Percentiles rank a stretch among this genome's conserved stretches.
phyloP scores from a whole-genome alignment of 2,113 vertebrate genomes.

The Dipodomys stephensi region DNA sequence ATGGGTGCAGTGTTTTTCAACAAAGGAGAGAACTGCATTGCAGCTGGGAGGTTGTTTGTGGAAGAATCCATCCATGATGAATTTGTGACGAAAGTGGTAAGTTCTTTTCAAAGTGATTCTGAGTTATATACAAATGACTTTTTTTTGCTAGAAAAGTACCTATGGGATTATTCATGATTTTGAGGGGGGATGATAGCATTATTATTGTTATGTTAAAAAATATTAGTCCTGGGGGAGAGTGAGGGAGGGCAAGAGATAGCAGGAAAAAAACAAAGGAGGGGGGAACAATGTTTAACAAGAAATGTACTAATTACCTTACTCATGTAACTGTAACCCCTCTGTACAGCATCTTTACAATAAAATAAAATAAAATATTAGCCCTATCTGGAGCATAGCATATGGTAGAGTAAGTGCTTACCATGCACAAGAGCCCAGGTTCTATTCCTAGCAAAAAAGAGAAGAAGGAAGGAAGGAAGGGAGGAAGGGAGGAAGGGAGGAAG shows the following conservation, averaged over 20 bases:
- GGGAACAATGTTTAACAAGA: too few relatives aligned
- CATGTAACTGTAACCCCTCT: too few relatives aligned
- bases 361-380: background rate
- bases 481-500: too few relatives aligned
- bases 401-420: background rate
- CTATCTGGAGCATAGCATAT: background rate
- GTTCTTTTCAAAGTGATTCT: conserved; percentile 12
- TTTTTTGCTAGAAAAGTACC: background rate
- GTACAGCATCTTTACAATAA: too few relatives aligned
- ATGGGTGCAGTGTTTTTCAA: conserved; percentile 93
- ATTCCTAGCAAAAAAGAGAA: too few relatives aligned
- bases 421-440: background rate
- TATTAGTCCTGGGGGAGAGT: background rate
- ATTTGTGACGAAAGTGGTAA: conserved; percentile 91
- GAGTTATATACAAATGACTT: background rate
- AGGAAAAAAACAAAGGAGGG: too few relatives aligned
- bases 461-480: too few relatives aligned
- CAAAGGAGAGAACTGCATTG: conserved; percentile 93
- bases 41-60: conserved; percentile 91
- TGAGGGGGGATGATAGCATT: background rate
- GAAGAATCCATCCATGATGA: conserved; percentile 91
- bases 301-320: too few relatives aligned
- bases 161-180: background rate
- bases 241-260: too few relatives aligned
- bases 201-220: background rate